Percentiles rank a stretch among this genome's conserved stretches.
Evolutionary conservation across 2,888 invertebrate species (phyloP).

Genomic region (Crossocerus cetratus): DNA sequence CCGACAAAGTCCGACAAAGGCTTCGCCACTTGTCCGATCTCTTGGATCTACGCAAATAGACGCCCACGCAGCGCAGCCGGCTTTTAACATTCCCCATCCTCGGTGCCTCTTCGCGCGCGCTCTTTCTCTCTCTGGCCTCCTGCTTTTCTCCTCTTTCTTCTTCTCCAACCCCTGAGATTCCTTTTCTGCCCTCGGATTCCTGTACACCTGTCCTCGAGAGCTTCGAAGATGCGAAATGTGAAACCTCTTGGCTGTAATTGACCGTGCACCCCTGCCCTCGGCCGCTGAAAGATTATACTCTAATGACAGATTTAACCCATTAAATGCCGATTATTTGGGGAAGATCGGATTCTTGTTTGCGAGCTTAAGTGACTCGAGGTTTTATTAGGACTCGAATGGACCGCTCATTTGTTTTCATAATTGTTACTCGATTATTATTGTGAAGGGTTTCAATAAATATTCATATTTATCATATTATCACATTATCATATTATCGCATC

Average conservation of each 20-base stretch:
- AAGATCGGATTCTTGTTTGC: no score
- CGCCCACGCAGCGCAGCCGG: constrained; percentile 59
- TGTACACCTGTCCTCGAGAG: constrained; percentile 20
- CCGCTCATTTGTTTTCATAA: no score
- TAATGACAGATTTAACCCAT: no score
- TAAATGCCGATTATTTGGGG: no score
- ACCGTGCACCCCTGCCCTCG: neutral
- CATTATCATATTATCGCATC: no score
- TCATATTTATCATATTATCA: no score
- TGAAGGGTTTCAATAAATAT: no score
- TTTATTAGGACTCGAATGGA: no score
- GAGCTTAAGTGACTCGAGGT: no score
- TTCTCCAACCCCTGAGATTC: constrained; percentile 31
- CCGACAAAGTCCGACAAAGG: constrained; percentile 57
- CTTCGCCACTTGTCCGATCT: constrained; percentile 72
- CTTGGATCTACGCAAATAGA: constrained; percentile 73
- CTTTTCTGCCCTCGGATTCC: constrained; percentile 8
- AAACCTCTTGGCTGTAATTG: neutral
- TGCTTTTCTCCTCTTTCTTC: constrained; percentile 21
- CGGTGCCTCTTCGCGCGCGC: constrained; percentile 34
- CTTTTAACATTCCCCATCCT: constrained; percentile 57
- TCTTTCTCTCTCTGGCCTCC: constrained; percentile 20
- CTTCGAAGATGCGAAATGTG: neutral
- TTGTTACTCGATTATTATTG: no score
- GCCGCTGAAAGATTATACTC: neutral